A percentile compares a stretch with the other conserved stretches of the same genome.
Conservation (phyloP, 2,888 invertebrate species). For the Tipula vernalis region DNA sequence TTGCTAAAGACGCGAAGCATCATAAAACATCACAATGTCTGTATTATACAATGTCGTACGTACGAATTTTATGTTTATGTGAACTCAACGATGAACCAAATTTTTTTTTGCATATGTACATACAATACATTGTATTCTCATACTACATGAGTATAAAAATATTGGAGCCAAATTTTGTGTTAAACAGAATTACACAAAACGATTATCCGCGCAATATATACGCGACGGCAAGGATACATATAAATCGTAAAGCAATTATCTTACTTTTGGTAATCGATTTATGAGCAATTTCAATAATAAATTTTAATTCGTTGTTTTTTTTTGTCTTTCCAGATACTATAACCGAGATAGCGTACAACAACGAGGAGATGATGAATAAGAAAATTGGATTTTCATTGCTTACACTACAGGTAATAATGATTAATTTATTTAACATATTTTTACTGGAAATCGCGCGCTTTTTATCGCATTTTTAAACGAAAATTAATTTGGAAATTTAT, state of each 20-base stretch:
- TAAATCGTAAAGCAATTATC: neutral
- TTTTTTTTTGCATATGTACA: neutral
- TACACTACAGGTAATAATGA: neutral
- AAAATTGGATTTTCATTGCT: neutral
- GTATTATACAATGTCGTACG: neutral
- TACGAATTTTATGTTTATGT: neutral
- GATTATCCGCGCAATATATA: neutral
- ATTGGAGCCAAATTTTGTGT: neutral
- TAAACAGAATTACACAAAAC: neutral
- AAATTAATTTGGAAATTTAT: neutral
- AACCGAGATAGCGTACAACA: neutral
- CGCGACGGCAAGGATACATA: neutral
- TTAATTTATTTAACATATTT: neutral
- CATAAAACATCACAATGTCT: neutral
- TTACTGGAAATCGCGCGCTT: neutral
- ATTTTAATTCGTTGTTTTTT: neutral
- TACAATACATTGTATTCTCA: neutral
- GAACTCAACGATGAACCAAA: neutral
- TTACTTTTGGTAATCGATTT: neutral
- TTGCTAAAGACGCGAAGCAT: neutral
- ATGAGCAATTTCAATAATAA: neutral
- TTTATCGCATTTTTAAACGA: neutral
- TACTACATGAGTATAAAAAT: neutral
- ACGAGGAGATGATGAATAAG: neutral
- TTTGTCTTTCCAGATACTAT: neutral